Evolutionary conservation across 2,888 invertebrate species (phyloP), one percentile per base, ranked within the genome.

Genomic region (Acrocyrtus sp.): DNA sequence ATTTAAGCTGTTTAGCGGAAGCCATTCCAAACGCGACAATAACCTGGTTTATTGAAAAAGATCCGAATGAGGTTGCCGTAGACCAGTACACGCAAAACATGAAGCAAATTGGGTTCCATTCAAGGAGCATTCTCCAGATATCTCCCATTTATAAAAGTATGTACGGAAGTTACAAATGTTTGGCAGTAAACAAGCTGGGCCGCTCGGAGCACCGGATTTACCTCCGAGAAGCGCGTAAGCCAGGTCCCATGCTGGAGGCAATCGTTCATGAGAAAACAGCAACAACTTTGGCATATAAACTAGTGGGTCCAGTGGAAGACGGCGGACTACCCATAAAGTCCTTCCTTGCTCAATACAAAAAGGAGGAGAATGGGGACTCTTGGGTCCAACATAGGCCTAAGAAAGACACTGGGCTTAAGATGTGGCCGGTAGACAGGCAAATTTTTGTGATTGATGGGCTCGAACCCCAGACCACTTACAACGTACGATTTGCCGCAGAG

Each of bases 1-100:
- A 96, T 84, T 87, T 96, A 5, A 93, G 92, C 72, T 96, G 96
- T 83, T 87, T 92, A 53, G 94, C 95, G 17, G 92, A 94, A 84
- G 86, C 88, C 27, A 89, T 96, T 81, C 96, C 96, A 2, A 96
- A 96, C 84, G 95, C 96, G 0, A 95, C 95, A 8, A 93, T 95
- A 80, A 89, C 90, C 82, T 95, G 95, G 95, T 89, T 88, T 84
- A n/a, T n/a, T n/a, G n/a, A n/a, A n/a, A n/a, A n/a, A n/a, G 74
- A 86, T 83, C 72, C 82, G 17, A n/a, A n/a, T n/a, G 76, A 82
- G 68, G 65, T 68, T 19, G 39, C 83, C 80, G 4, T 76, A 72
- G 21, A 82, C 80, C 58, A 79, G 17, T 83, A 82, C 41, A 87
- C 88, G 53, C 85, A 87, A 0, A 87, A 88, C 79, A 86, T 91